phyloP scores from a whole-genome alignment of 92 coral and sea anemone genomes.

The Palythoa grandiflora region DNA sequence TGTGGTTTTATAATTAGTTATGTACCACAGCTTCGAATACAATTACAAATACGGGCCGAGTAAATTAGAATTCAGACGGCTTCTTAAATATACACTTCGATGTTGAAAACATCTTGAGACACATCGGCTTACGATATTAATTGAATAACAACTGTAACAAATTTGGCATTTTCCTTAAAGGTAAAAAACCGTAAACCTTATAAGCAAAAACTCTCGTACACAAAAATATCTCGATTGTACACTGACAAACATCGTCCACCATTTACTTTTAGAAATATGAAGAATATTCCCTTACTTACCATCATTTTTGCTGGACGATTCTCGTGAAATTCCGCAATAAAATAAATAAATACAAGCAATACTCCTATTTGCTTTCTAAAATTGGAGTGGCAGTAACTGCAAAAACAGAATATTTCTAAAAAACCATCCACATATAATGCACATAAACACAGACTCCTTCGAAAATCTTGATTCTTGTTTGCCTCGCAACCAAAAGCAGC shows the following conservation, averaged over 20 bases:
- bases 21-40: no score
- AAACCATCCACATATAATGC: background rate
- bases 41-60: no score
- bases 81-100: no score
- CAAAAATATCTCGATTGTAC: background rate
- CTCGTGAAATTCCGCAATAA: background rate
- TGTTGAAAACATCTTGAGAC: no score
- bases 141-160: background rate
- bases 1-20: no score
- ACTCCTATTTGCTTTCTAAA: background rate
- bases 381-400: background rate
- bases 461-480: constrained; percentile 49
- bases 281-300: constrained; percentile 18
- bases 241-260: background rate
- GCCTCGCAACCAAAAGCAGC: constrained; percentile 72
- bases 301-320: constrained; percentile 27
- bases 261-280: background rate
- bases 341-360: background rate
- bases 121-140: no score
- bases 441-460: background rate
- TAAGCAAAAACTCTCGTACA: background rate
- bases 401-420: background rate
- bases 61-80: no score
- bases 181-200: background rate
- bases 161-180: background rate